Evolutionary conservation across 2,797 vertebrate species (phyloP).

Genomic region (Neomorphus geoffroyi): DNA sequence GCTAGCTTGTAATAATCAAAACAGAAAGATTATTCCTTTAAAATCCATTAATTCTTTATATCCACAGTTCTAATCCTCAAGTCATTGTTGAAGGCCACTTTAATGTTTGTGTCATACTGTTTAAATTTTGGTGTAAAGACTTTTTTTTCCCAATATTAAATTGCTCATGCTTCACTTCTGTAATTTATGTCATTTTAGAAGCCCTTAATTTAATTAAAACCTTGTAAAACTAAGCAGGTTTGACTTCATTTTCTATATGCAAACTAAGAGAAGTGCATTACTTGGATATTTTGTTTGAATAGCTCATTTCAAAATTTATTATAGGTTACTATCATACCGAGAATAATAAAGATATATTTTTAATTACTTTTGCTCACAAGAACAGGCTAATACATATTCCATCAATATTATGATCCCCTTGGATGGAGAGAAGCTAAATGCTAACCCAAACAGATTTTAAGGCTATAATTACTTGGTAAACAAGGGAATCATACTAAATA

Average conservation of each 20-base stretch:
- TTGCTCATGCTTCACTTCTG: slow-evolving; percentile 29
- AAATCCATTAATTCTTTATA: slow-evolving; percentile 53
- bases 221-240: slow-evolving; percentile 69
- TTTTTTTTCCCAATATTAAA: slow-evolving; percentile 8
- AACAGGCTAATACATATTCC: slow-evolving; percentile 78
- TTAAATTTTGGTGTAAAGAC: slow-evolving; percentile 31
- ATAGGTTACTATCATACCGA: slow-evolving; percentile 74
- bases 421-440: slow-evolving; percentile 76
- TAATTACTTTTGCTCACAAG: slow-evolving; percentile 79
- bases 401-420: slow-evolving; percentile 80
- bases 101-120: slow-evolving; percentile 21
- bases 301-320: slow-evolving; percentile 78
- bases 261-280: slow-evolving; percentile 60
- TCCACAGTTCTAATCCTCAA: slow-evolving; percentile 38
- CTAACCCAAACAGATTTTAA: slow-evolving; percentile 81
- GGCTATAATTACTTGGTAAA: slow-evolving; percentile 80
- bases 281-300: slow-evolving; percentile 75
- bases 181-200: slow-evolving; percentile 53
- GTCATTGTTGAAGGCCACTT: slow-evolving; percentile 46
- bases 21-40: slow-evolving; percentile 4
- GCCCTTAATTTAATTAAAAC: slow-evolving; percentile 67
- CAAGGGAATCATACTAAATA: slow-evolving; percentile 78
- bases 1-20: slow-evolving; percentile 32
- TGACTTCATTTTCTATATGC: slow-evolving; percentile 49
- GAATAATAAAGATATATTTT: slow-evolving; percentile 82